Conservation (phyloP, 2,113 vertebrate genomes). For the Pyrgilauda ruficollis region DNA sequence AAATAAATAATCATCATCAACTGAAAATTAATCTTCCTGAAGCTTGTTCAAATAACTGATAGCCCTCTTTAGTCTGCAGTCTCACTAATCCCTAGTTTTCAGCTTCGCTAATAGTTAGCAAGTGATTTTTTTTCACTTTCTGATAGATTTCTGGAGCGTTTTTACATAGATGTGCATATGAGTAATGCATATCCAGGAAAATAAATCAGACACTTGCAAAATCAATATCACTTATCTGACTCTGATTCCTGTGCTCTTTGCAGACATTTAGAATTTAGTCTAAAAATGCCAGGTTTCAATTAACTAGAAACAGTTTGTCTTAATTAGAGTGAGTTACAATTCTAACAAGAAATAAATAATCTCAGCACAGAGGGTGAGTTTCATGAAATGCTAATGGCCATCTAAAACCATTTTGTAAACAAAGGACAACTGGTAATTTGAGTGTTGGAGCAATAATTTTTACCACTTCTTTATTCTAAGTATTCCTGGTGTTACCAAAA, state of each 20-base stretch:
- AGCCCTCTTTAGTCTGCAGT: neutral
- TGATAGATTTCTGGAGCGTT: neutral
- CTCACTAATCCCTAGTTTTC: neutral
- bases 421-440: neutral
- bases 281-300: conserved; percentile 64
- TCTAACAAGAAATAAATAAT: conserved; percentile 70
- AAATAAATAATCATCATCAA: neutral
- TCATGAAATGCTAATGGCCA: conserved; percentile 44
- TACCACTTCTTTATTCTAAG: neutral
- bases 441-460: neutral
- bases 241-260: conserved; percentile 46
- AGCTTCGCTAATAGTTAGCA: neutral
- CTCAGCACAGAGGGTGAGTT: conserved; percentile 38
- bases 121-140: conserved; percentile 23
- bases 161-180: neutral
- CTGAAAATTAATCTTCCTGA: neutral
- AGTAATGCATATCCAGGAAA: conserved; percentile 9
- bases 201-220: conserved; percentile 33
- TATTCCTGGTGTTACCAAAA: neutral
- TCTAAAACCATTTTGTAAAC: conserved; percentile 27
- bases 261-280: conserved; percentile 46
- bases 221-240: conserved; percentile 61
- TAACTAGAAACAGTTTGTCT: conserved; percentile 74
- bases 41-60: neutral
- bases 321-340: conserved; percentile 62